Percentiles rank a stretch among this genome's conserved stretches.
Conservation (phyloP, 1,140 invertebrate species). For the roundworm (Caenorhabditis elegans) region DNA sequence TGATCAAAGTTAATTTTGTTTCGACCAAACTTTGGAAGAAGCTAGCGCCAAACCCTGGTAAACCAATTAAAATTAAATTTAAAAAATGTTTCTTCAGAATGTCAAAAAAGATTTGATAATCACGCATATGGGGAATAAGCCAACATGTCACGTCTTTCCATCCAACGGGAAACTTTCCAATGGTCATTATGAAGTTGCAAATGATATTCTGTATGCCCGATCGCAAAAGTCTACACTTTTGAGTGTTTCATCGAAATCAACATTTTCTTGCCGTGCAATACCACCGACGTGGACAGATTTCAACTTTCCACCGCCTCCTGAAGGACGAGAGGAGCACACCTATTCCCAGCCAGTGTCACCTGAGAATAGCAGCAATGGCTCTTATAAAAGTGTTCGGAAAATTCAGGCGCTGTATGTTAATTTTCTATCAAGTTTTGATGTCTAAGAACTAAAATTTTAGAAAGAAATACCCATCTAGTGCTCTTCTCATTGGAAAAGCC, state of each 20-base stretch:
- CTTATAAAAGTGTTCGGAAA: slow-evolving; percentile 2
- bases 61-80: too few species aligned
- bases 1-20: too few species aligned
- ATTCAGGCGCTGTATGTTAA: background rate
- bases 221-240: slow-evolving; percentile 33
- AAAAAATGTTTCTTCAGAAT: slow-evolving; percentile 17
- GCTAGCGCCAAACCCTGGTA: too few species aligned
- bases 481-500: slow-evolving; percentile 8
- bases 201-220: background rate
- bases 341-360: slow-evolving; percentile 36
- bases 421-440: background rate
- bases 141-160: slow-evolving; percentile 1
- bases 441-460: too few species aligned
- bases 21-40: too few species aligned
- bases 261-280: slow-evolving; percentile 8
- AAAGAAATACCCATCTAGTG: background rate
- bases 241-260: slow-evolving; percentile 46
- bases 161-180: background rate
- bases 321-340: slow-evolving; percentile 16
- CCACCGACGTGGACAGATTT: slow-evolving; percentile 41
- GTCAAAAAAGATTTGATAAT: slow-evolving; percentile 33
- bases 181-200: background rate
- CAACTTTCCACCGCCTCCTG: slow-evolving; percentile 47
- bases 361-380: background rate
- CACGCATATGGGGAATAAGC: slow-evolving; percentile 26